A percentile compares a stretch with the other conserved stretches of the same genome.
Conservation (phyloP, 2,888 invertebrate species). For the Caenorhabditis afra region DNA sequence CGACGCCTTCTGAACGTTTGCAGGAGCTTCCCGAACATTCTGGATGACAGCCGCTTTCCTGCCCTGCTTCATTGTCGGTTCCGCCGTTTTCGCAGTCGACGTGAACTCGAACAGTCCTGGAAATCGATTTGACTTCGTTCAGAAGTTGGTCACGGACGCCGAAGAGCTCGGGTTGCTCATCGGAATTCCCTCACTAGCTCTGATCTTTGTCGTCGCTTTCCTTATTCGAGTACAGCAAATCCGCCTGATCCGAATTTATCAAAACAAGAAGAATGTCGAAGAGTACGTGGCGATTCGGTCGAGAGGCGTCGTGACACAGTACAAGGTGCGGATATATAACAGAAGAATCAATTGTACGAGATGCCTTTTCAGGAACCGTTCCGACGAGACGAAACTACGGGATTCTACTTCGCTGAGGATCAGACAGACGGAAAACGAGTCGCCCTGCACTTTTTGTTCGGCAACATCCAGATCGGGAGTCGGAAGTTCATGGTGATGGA, state of each 20-base stretch:
- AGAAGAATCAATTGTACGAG: slow-evolving; percentile 1
- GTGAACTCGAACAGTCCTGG: slow-evolving; percentile 34
- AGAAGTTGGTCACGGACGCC: slow-evolving; percentile 60
- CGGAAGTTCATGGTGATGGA: slow-evolving; percentile 60
- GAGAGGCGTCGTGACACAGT: slow-evolving; percentile 36
- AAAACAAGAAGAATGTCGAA: slow-evolving; percentile 61
- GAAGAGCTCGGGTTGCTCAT: slow-evolving; percentile 62
- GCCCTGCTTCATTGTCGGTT: slow-evolving; percentile 60
- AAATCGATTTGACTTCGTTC: slow-evolving; percentile 56
- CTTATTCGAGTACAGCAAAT: slow-evolving; percentile 60
- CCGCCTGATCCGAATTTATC: slow-evolving; percentile 64
- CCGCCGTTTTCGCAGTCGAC: slow-evolving; percentile 53
- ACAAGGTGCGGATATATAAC: slow-evolving; percentile 41
- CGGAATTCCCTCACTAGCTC: slow-evolving; percentile 48
- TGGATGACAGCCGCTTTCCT: slow-evolving; percentile 60
- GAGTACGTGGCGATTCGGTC: slow-evolving; percentile 61
- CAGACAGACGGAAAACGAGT: slow-evolving; percentile 47
- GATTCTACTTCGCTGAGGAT: slow-evolving; percentile 60
- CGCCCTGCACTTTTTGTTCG: slow-evolving; percentile 55
- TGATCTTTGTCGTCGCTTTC: slow-evolving; percentile 44
- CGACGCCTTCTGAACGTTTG: background rate
- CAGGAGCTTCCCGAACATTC: slow-evolving; percentile 67
- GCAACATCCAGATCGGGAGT: slow-evolving; percentile 65
- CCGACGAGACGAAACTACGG: slow-evolving; percentile 47
- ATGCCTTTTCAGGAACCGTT: slow-evolving; percentile 53